A percentile compares a stretch with the other conserved stretches of the same genome.
Evolutionary conservation across 2,797 vertebrate species (phyloP).

Genomic region (Momotus momota): DNA sequence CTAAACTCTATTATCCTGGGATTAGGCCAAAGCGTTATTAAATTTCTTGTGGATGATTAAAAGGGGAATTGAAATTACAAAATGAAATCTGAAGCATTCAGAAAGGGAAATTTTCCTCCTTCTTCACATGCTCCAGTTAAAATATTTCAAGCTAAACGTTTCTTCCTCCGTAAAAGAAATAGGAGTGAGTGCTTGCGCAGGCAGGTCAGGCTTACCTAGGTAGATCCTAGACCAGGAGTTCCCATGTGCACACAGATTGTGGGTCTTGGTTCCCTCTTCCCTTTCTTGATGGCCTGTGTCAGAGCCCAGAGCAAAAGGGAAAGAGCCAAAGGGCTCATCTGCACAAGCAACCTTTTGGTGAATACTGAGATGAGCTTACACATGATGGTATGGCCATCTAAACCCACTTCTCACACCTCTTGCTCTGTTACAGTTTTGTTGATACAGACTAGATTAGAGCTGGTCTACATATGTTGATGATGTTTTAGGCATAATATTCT

Average conservation of each 20-base stretch:
- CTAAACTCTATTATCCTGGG: not conserved
- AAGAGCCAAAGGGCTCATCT: not conserved
- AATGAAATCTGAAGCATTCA: not conserved
- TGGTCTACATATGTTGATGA: not conserved
- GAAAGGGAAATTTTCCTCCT: not conserved
- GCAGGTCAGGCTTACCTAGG: not conserved
- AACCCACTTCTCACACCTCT: not conserved
- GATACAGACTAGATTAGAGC: not conserved
- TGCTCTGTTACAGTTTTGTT: not conserved
- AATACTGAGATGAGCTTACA: not conserved
- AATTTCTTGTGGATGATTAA: not conserved
- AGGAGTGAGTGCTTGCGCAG: not conserved
- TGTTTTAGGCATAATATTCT: not conserved
- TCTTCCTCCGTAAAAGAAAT: not conserved
- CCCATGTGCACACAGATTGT: not conserved
- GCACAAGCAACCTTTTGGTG: not conserved
- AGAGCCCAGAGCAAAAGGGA: not conserved
- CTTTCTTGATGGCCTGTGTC: not conserved
- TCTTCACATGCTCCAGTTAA: not conserved
- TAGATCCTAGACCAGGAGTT: not conserved
- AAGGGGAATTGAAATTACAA: not conserved
- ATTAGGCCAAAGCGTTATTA: not conserved
- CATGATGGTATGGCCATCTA: not conserved
- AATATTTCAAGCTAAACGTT: not conserved
- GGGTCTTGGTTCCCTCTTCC: not conserved